Conservation (phyloP, 2,797 vertebrate species). For the Myotis myotis region DNA sequence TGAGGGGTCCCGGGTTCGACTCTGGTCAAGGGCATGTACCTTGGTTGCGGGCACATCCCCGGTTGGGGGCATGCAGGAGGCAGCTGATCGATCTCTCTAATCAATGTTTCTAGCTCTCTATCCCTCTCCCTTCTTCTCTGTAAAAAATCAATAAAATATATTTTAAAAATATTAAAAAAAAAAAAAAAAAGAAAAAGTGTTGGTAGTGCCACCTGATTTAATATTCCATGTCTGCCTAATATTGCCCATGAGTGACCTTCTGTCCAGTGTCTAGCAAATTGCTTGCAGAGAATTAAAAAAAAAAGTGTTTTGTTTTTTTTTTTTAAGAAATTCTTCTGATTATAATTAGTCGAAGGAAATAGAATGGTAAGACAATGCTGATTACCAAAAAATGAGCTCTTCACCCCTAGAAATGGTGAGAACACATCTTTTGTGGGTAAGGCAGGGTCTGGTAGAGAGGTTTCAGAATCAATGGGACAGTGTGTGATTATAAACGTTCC, state of each 20-base stretch:
- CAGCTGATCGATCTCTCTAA: too few relatives aligned
- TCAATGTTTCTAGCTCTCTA: too few relatives aligned
- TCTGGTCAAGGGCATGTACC: too few relatives aligned
- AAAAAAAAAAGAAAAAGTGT: too few relatives aligned
- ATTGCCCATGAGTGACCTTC: neutral
- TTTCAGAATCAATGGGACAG: neutral
- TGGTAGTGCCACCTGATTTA: neutral
- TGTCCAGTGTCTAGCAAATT: neutral
- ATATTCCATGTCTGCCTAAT: neutral
- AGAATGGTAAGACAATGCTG: neutral
- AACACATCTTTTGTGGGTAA: neutral
- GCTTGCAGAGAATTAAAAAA: neutral
- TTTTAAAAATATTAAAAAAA: too few relatives aligned
- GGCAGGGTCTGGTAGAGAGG: neutral
- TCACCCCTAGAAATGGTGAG: neutral
- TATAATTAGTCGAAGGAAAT: constrained; percentile 21
- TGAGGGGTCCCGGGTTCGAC: too few relatives aligned
- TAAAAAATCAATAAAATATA: too few relatives aligned
- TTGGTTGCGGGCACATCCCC: too few relatives aligned
- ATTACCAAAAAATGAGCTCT: neutral
- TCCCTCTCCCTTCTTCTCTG: too few relatives aligned
- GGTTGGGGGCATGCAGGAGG: too few relatives aligned
- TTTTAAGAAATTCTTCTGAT: neutral
- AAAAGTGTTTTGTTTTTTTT: neutral
- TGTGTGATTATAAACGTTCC: constrained; percentile 13